Base-by-base conservation (phyloP, 1,140 invertebrate species). In the Caerostris darwini region DNA sequence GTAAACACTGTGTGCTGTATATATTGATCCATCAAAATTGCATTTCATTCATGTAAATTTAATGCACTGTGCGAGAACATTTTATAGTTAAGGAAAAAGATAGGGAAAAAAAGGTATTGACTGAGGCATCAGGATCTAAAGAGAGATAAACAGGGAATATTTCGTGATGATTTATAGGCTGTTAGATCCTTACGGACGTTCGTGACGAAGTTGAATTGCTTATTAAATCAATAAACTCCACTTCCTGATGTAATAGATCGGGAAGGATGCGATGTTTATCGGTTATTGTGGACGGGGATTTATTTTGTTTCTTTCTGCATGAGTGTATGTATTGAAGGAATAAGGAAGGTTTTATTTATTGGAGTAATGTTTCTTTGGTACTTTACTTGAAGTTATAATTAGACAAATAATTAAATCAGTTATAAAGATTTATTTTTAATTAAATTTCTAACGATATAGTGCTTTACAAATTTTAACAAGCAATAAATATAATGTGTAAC, bases 151-250 rank as follows among this genome's bases (percentile, higher is more conserved):
- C 34, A 34, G 34, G 34, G 34, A 77, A 77, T 77, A 77, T 77
- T 77, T 12, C 71, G 71, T 50, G 34, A 8, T 77, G 71, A 77
- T 77, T 53, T 77, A 77, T 77, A 50, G 69, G 19, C 34, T 53
- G 71, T 77, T 77, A 77, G 0, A 77, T 53, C 8, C 34, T 77
- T 77, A 8, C 50, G 71, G 34, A 77, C 14, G 71, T 50, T 53
- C 71, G 34, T 77, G 71, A 7, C 34, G 5, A 77, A 50, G 71
- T 3, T 14, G 71, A 53, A 53, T 53, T 53, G 71, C 50, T 77
- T 77, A 53, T 50, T 77, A 14, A 77, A 77, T 77, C 71, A 77
- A 77, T 77, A 77, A 77, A 77, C 14, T 7, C 34, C 34, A 53
- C 7, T 77, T 53, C 50, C 71, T 12, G 3, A 77, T 77, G 71